phyloP scores from a whole-genome alignment of 2,888 invertebrate species.

The Notodonta ziczac region DNA sequence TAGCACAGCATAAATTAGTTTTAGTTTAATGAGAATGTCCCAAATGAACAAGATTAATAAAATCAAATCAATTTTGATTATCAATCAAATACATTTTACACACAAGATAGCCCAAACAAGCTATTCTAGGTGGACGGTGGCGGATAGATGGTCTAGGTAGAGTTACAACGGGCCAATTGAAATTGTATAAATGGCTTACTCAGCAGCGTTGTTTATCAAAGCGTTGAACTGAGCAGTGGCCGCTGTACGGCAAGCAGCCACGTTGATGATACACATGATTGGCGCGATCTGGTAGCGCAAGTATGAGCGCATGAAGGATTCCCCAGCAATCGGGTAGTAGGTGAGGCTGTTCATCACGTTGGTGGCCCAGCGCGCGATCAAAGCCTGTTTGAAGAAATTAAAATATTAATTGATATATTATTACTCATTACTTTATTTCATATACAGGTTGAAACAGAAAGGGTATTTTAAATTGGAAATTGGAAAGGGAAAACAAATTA shows the following conservation, averaged over 20 bases:
- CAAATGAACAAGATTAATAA: no score
- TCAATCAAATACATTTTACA: neutral
- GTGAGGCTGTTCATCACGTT: slow-evolving; percentile 52
- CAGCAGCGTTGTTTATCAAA: slow-evolving; percentile 31
- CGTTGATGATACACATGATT: slow-evolving; percentile 57
- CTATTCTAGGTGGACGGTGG: no score
- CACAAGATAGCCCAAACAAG: no score
- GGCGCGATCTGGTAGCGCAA: slow-evolving; percentile 69
- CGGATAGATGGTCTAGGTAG: no score
- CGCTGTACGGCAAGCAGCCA: slow-evolving; percentile 46
- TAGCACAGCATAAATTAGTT: no score
- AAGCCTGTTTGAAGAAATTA: slow-evolving; percentile 37
- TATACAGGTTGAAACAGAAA: no score
- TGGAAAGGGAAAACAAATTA: no score
- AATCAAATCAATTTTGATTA: neutral
- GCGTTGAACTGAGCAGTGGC: slow-evolving; percentile 54
- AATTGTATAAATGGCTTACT: slow-evolving; percentile 49
- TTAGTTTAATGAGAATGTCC: no score
- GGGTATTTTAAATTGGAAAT: no score
- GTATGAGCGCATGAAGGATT: slow-evolving; percentile 68
- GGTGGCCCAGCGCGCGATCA: slow-evolving; percentile 56
- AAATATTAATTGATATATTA: no score
- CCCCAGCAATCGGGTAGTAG: slow-evolving; percentile 49
- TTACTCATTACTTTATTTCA: no score
- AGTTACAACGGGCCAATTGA: no score